phyloP scores from a whole-genome alignment of 2,113 vertebrate genomes.

The Calypte anna region DNA sequence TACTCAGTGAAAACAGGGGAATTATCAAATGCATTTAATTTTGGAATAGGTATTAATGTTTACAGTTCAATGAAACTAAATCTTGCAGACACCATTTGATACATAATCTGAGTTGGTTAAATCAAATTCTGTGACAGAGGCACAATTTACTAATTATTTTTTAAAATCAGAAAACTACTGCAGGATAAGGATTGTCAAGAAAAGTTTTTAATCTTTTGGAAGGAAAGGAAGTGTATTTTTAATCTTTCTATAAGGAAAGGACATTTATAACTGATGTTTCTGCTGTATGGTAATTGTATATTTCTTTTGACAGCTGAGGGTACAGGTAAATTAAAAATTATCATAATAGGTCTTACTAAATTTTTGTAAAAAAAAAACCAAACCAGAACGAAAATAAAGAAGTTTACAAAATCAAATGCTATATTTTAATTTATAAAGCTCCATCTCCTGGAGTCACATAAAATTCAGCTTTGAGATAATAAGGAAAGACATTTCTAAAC shows the following conservation, averaged over 20 bases:
- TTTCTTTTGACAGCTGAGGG: background rate
- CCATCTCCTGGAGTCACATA: background rate
- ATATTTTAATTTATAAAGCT: background rate
- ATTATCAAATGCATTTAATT: background rate
- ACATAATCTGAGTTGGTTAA: background rate
- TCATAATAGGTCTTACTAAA: background rate
- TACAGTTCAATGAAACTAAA: background rate
- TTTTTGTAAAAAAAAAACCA: background rate
- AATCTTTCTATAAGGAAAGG: background rate
- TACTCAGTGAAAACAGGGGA: background rate
- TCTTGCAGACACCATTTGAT: background rate
- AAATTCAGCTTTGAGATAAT: background rate
- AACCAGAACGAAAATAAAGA: background rate
- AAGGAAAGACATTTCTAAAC: background rate
- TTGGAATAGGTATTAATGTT: background rate
- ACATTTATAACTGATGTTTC: background rate
- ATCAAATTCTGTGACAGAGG: background rate
- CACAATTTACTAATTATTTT: slow-evolving; percentile 1
- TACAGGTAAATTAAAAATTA: background rate
- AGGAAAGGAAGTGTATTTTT: background rate
- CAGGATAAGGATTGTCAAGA: background rate
- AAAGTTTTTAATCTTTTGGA: background rate
- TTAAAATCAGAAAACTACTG: background rate
- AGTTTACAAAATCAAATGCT: background rate
- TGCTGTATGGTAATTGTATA: background rate